A percentile compares a stretch with the other conserved stretches of the same genome.
These are phyloP conservation scores for Silurus meridionalis DNA, from an alignment of 2,113 vertebrate genomes.

Conservation along the genomic window DNA sequence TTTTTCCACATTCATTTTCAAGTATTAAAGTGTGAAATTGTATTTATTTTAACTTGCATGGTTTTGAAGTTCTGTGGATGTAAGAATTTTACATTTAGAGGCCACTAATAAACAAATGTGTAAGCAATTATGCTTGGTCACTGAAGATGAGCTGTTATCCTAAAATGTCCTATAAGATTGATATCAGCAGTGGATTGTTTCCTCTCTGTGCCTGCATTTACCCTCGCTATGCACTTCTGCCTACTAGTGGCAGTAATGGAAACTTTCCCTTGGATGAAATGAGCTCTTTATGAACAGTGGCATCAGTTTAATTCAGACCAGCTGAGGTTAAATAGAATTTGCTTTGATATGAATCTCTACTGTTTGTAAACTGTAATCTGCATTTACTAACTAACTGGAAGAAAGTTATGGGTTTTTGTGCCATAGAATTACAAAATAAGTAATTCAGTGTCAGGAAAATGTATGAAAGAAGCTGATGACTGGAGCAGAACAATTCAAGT, in stretches of 20 bases:
- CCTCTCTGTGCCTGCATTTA: neutral
- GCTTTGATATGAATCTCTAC: neutral
- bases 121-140: neutral
- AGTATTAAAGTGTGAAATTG: neutral
- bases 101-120: neutral
- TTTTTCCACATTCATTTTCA: neutral
- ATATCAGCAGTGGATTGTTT: neutral
- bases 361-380: constrained; percentile 19
- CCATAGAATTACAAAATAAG: constrained; percentile 55
- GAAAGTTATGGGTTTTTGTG: constrained; percentile 11
- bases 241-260: neutral
- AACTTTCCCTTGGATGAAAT: constrained; percentile 10
- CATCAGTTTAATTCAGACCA: constrained; percentile 52
- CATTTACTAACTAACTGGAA: constrained; percentile 9
- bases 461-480: constrained; percentile 3
- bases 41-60: neutral
- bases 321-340: constrained; percentile 46
- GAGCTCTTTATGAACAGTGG: constrained; percentile 2
- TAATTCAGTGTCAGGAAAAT: constrained; percentile 53
- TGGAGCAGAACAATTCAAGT: neutral
- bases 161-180: neutral
- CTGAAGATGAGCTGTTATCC: neutral
- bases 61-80: neutral
- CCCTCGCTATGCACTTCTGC: neutral
- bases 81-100: neutral